These are phyloP conservation scores for Griposia aprilina DNA, from an alignment of 2,888 invertebrate species.

Conservation along the genomic window DNA sequence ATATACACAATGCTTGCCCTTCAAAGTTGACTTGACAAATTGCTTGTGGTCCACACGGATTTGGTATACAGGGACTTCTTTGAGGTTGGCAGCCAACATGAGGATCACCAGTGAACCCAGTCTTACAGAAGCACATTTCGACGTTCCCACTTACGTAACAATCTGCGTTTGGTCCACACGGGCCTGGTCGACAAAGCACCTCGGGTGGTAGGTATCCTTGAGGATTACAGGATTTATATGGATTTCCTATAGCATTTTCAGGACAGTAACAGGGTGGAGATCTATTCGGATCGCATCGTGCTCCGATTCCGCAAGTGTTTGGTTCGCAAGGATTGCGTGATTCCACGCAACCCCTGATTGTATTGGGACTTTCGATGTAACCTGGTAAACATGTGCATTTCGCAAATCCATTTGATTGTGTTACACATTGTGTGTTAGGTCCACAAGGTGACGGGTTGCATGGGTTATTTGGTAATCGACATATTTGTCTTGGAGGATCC, in stretches of 20 bases:
- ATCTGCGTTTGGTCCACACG: constrained; percentile 95
- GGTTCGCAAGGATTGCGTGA: constrained; percentile 95
- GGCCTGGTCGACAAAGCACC: constrained; percentile 94
- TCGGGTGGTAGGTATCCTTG: constrained; percentile 89
- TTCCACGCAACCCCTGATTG: constrained; percentile 95
- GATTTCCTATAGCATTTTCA: constrained; percentile 95
- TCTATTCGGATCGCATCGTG: constrained; percentile 94
- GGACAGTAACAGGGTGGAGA: constrained; percentile 96
- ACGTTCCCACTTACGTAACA: constrained; percentile 95
- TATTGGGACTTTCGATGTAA: constrained; percentile 96
- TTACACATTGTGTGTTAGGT: constrained; percentile 96
- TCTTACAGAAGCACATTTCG: constrained; percentile 95
- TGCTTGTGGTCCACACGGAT: constrained; percentile 95
- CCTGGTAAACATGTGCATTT: constrained; percentile 96
- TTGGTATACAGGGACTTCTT: constrained; percentile 94
- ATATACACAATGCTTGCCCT: constrained; percentile 93
- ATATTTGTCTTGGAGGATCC: constrained; percentile 93
- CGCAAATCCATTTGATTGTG: constrained; percentile 94
- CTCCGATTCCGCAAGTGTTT: constrained; percentile 94
- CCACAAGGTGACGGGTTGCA: constrained; percentile 97
- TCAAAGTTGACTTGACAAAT: constrained; percentile 92
- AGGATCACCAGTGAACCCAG: constrained; percentile 94
- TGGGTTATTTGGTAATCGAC: constrained; percentile 93
- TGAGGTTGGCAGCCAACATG: constrained; percentile 94
- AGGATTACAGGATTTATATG: constrained; percentile 93